Evolutionary conservation across 2,888 invertebrate genomes (phyloP).

Genomic region (Andrena minutula): DNA sequence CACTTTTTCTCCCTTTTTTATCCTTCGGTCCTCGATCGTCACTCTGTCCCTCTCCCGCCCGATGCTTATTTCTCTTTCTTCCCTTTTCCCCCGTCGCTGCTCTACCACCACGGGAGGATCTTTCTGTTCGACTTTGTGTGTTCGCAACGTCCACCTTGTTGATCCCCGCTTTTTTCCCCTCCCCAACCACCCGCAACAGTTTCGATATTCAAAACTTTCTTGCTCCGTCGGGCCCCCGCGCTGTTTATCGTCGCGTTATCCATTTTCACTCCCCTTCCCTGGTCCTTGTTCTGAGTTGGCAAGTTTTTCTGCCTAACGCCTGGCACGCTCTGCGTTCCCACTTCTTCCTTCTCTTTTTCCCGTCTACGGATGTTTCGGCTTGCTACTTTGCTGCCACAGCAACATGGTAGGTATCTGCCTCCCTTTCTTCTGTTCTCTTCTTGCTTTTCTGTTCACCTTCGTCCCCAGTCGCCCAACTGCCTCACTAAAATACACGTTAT

Average conservation of each 20-base stretch:
- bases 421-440: not conserved
- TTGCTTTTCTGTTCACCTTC: slow-evolving; percentile 1
- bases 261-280: slow-evolving; percentile 1
- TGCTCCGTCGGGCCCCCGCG: not conserved
- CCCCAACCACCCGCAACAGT: slow-evolving; percentile 12
- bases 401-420: not conserved
- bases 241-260: slow-evolving; percentile 4
- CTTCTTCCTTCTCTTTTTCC: not conserved
- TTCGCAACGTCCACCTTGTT: slow-evolving; percentile 26
- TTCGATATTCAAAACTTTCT: slow-evolving; percentile 24
- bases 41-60: not conserved
- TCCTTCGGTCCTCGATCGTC: not conserved
- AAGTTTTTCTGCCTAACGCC: slow-evolving; percentile 36
- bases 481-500: no score
- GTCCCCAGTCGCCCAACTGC: not conserved
- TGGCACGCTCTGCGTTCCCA: slow-evolving; percentile 17
- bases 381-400: not conserved
- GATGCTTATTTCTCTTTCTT: not conserved
- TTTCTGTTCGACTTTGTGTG: slow-evolving; percentile 23
- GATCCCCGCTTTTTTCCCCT: not conserved
- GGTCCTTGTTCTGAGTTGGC: slow-evolving; percentile 25
- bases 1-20: not conserved
- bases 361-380: slow-evolving; percentile 8
- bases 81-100: not conserved
- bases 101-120: not conserved